Conservation (phyloP, 2,113 vertebrate species). For the Callocephalon fimbriatum region DNA sequence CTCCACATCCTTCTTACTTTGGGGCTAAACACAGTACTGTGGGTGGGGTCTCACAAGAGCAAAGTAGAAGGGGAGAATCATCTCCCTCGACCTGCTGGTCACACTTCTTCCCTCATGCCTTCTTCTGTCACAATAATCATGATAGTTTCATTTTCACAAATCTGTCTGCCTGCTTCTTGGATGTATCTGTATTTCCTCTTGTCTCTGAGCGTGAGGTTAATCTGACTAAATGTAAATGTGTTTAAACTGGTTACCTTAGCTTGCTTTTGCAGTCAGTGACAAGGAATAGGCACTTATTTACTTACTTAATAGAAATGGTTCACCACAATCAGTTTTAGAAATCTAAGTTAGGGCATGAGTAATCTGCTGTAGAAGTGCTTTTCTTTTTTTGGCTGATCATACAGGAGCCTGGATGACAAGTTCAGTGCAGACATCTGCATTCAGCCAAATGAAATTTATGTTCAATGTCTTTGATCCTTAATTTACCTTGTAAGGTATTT, state of each 20-base stretch:
- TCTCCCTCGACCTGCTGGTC: not conserved
- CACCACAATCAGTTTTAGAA: not conserved
- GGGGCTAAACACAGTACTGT: not conserved
- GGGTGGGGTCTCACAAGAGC: not conserved
- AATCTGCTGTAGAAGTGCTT: not conserved
- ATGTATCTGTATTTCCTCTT: not conserved
- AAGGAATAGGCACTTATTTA: slow-evolving; percentile 34
- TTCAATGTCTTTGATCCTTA: not conserved
- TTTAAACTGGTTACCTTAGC: not conserved
- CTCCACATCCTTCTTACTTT: not conserved
- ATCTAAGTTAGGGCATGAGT: not conserved
- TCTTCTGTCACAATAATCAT: not conserved
- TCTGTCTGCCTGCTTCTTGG: not conserved
- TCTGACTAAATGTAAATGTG: not conserved
- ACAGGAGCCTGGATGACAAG: not conserved
- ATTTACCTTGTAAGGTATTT: not conserved
- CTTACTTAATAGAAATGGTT: not conserved
- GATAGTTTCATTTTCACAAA: not conserved
- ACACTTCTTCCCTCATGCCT: not conserved
- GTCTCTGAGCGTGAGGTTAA: not conserved
- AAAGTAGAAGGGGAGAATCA: not conserved
- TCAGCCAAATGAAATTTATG: not conserved
- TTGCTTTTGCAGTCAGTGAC: not conserved
- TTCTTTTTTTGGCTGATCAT: not conserved
- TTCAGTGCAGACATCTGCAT: not conserved